Evolutionary conservation across 2,113 vertebrate genomes (phyloP), one percentile per base, ranked within the genome.

Genomic region (Kobus ellipsiprymnus): DNA sequence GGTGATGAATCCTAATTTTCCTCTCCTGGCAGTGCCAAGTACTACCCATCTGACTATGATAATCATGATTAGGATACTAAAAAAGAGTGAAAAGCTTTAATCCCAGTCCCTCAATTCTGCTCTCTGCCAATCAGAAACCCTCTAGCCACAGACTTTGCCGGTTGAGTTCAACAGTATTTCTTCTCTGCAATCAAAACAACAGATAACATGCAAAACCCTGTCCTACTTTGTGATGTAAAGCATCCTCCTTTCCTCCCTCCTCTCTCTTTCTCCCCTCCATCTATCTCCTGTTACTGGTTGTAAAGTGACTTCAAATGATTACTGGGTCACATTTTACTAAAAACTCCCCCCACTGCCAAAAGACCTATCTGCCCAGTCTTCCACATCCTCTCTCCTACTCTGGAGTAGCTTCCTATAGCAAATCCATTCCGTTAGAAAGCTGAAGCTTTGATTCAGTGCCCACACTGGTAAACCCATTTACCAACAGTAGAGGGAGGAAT

Each of bases 1-100:
- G 81, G 52, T 40, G 84, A 78, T 54, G 84, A 94, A 89, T 59
- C 17, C 62, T 87, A 82, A 94, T 92, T 94, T 96, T 78, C 50
- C 48, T 89, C 64, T 93, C 30, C 10, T 80, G 3, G 40, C 6
- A 93, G 12, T 23, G 19, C 55, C 30, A 87, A 91, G 23, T 64
- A 36, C 23, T 89, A 27, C 55, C 33, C 48, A 97, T 83, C 40
- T 87, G 30, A 93, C 84, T 87, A 50, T 80, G 19, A 21, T 90
- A 60, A 67, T 46, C 57, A 94, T 3, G 40, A 33, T 74, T 87
- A 85, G 7, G 71, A 82, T 19, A 48, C 48, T 60, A 83, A 78
- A 62, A 93, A 60, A 54, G 17, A 88, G 19, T 16, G 6, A 40
- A 84, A 91, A 17, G 1, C 6, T 77, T 77, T 29, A 17, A 83